These are phyloP conservation scores for Ceratina calcarata DNA, from an alignment of 1,140 invertebrate species.

Conservation along the genomic window DNA sequence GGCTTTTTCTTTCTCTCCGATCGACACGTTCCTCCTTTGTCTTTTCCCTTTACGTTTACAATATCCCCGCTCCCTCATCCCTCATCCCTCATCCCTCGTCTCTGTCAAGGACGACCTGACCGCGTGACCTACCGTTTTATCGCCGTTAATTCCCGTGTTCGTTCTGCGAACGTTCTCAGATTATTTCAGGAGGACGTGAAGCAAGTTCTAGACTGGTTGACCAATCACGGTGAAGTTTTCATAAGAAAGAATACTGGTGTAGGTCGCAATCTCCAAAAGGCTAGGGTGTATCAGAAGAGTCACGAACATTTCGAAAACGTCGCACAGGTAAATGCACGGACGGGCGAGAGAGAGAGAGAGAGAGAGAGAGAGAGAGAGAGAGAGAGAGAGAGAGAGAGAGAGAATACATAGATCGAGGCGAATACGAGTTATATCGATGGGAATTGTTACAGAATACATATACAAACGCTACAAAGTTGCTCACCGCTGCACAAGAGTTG, in stretches of 20 bases:
- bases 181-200: slow-evolving; percentile 97
- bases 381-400: no score
- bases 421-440: no score
- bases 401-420: no score
- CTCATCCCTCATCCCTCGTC: no score
- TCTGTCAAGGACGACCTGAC: no score
- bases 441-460: slow-evolving; percentile 92
- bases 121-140: not conserved
- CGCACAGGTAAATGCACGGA: slow-evolving; percentile 87
- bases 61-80: not conserved
- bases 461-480: slow-evolving; percentile 98
- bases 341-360: no score
- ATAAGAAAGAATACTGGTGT: slow-evolving; percentile 97
- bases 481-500: slow-evolving; percentile 96
- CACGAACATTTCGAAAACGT: slow-evolving; percentile 99
- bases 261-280: slow-evolving; percentile 95
- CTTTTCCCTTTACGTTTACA: no score
- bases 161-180: slow-evolving; percentile 52
- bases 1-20: no score
- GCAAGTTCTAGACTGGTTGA: slow-evolving; percentile 98
- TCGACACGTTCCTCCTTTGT: not conserved
- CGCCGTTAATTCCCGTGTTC: not conserved
- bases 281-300: slow-evolving; percentile 97
- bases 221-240: slow-evolving; percentile 99
- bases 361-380: no score